A percentile compares a stretch with the other conserved stretches of the same genome.
Conservation (phyloP, 37 sponge, comb jelly and placozoan genomes). For the Spongia lamella region DNA sequence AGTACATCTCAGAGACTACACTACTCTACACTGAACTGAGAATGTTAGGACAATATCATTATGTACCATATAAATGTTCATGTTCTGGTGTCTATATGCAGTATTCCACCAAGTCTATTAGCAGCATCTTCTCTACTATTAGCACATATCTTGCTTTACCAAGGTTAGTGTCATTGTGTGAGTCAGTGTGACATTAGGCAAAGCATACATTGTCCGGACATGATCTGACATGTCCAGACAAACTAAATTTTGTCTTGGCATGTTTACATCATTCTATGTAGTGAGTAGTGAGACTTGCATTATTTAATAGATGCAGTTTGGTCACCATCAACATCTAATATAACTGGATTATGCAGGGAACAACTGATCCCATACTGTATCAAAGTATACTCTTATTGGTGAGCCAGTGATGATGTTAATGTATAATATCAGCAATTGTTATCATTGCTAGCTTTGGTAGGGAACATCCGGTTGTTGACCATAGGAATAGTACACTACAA, state of each 20-base stretch:
- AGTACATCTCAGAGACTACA: conserved; percentile 69
- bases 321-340: conserved; percentile 25
- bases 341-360: conserved; percentile 49
- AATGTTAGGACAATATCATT: conserved; percentile 1
- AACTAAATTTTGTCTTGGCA: too few relatives aligned
- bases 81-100: neutral
- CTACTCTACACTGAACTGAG: conserved; percentile 59
- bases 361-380: conserved; percentile 35
- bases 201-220: too few relatives aligned
- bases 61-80: neutral
- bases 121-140: conserved; percentile 11
- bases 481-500: conserved; percentile 46
- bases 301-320: conserved; percentile 19
- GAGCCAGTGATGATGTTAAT: too few relatives aligned
- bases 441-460: conserved; percentile 29
- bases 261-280: neutral
- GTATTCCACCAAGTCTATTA: neutral
- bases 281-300: neutral
- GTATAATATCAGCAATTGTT: neutral
- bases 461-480: conserved; percentile 53
- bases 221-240: too few relatives aligned
- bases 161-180: neutral
- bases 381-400: conserved; percentile 44
- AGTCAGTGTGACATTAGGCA: too few relatives aligned
- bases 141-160: neutral